A percentile compares a stretch with the other conserved stretches of the same genome.
Conservation (phyloP, 1,140 invertebrate genomes). For the Phymorhynchus buccinoides region DNA sequence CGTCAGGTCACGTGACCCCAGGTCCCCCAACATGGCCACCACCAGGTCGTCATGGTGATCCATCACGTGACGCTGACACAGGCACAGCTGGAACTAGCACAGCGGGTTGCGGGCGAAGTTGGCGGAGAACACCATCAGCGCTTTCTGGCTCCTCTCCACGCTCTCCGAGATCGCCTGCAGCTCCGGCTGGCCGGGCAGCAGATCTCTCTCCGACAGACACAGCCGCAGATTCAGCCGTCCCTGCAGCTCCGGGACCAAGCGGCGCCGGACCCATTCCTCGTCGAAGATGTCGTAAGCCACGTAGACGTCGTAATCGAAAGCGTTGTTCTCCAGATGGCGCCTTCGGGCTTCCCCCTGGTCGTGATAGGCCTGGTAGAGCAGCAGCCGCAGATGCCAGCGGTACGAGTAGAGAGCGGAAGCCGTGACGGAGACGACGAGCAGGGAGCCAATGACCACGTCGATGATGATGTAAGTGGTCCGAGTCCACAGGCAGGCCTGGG, state of each 20-base stretch:
- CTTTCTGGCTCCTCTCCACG: constrained; percentile 50
- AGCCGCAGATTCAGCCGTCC: constrained; percentile 36
- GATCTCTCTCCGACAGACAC: constrained; percentile 64
- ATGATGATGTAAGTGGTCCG: constrained; percentile 2
- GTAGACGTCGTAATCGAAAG: constrained; percentile 48
- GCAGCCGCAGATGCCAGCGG: constrained; percentile 26
- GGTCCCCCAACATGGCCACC: no score
- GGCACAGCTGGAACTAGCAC: no score
- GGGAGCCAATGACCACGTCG: background rate
- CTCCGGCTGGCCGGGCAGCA: constrained; percentile 47
- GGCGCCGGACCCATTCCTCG: background rate
- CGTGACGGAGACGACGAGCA: background rate
- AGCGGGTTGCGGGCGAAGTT: no score
- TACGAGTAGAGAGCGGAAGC: background rate
- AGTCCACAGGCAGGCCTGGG: constrained; percentile 17
- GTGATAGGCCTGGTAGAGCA: constrained; percentile 23
- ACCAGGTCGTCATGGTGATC: no score
- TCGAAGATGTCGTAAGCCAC: constrained; percentile 27
- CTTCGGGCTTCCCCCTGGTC: background rate
- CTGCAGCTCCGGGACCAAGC: constrained; percentile 23
- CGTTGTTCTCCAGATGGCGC: background rate
- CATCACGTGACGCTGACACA: no score
- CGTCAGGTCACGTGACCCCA: no score
- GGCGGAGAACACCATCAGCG: no score
- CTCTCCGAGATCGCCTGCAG: constrained; percentile 55